phyloP scores from a whole-genome alignment of 2,888 invertebrate genomes.

The Chloroclystis v-ata region DNA sequence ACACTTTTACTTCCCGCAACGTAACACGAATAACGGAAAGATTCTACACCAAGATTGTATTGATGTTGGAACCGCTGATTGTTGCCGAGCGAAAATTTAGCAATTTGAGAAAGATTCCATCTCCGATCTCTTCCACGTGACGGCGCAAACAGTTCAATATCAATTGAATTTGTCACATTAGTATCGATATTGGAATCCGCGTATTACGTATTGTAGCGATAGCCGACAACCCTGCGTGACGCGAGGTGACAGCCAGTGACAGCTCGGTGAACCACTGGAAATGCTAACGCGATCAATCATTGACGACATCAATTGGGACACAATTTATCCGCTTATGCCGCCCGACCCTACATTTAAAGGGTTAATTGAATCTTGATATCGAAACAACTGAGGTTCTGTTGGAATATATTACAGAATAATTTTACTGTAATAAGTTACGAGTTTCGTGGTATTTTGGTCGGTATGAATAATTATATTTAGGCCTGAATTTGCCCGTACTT shows the following conservation, averaged over 20 bases:
- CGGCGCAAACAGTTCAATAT: slow-evolving; percentile 12
- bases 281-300: slow-evolving; percentile 27
- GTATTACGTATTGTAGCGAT: slow-evolving; percentile 14
- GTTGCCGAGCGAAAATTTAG: slow-evolving; percentile 6
- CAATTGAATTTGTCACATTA: slow-evolving; percentile 19
- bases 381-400: slow-evolving; percentile 12
- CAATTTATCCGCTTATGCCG: slow-evolving; percentile 20
- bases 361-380: slow-evolving; percentile 25
- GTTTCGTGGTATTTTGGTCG: too few species aligned
- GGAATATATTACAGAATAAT: slow-evolving; percentile 13
- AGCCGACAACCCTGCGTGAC: slow-evolving; percentile 25
- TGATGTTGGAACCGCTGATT: background rate
- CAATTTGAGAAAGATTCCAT: slow-evolving; percentile 9
- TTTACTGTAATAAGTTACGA: background rate
- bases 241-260: slow-evolving; percentile 29
- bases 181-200: slow-evolving; percentile 19
- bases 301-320: slow-evolving; percentile 24
- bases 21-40: too few species aligned
- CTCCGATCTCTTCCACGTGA: slow-evolving; percentile 10
- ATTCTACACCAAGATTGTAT: too few species aligned
- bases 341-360: slow-evolving; percentile 17
- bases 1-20: too few species aligned
- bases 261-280: slow-evolving; percentile 25
- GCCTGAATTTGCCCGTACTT: background rate
- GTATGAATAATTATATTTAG: too few species aligned